Base-by-base conservation (phyloP, 1,140 invertebrate species). In the Pissodes strobi region DNA sequence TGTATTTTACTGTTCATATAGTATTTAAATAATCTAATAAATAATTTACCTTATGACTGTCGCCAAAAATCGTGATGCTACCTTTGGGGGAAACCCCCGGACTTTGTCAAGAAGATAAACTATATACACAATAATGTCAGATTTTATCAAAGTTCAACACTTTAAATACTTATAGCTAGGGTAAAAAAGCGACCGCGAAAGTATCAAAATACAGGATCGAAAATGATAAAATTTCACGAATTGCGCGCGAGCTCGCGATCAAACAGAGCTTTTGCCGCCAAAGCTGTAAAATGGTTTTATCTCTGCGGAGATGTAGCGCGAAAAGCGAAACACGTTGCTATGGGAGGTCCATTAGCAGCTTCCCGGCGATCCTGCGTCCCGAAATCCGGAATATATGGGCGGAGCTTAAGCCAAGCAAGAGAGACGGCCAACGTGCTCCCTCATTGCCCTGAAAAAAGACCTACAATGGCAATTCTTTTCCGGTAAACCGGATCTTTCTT, bases 1-100 rank as follows among this genome's bases (percentile, higher is more conserved):
- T n/a, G n/a, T n/a, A n/a, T n/a, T n/a, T n/a, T n/a, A n/a, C n/a
- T n/a, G n/a, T n/a, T n/a, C n/a, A n/a, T n/a, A n/a, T n/a, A n/a
- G n/a, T 27, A 5, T 27, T 27, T 9, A 27, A 27, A 9, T 5
- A 27, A 27, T 5, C 25, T 3, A 27, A 27, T 27, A 27, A 27
- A 27, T 27, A 55, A 68, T 46, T 63, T 74, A 77, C 76, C 69
- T 77, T 77, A 64, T 77, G 76, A 53, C 67, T 73, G 63, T 77
- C 76, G 46, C 76, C 76, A 67, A 77, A 77, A 74, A 77, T 77
- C 73, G 76, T 77, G 76, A 67, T 75, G 73, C 64, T 69, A 61
- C 46, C 52, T 62, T 61, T 64, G 74, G 74, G 73, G 68, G 58
- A 67, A 66, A 61, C 53, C 68, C 68, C 72, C 68, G 23, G 13